phyloP scores from a whole-genome alignment of 64 coral and sea anemone genomes.

The Acropora yongei region DNA sequence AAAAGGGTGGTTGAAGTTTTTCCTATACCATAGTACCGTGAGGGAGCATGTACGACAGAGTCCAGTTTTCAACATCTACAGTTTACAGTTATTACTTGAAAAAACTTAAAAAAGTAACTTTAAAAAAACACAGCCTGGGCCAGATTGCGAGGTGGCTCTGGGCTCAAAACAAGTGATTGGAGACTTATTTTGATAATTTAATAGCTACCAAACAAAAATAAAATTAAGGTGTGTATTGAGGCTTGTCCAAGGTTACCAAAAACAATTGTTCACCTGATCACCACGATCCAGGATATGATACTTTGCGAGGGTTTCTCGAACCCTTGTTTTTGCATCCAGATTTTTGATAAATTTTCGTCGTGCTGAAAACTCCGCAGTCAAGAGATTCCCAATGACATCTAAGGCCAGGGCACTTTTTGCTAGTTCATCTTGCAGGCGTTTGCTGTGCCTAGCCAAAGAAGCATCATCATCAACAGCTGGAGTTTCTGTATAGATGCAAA shows the following conservation, averaged over 20 bases:
- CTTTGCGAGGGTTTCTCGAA: neutral
- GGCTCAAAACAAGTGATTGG: neutral
- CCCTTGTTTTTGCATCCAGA: neutral
- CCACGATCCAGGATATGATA: neutral
- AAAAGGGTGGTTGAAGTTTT: neutral
- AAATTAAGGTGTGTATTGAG: neutral
- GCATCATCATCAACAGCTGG: conserved; percentile 14
- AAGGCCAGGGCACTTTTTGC: neutral
- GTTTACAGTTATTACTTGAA: too few species aligned
- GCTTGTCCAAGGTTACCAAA: neutral
- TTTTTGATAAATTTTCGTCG: neutral
- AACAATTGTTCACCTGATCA: conserved; percentile 12
- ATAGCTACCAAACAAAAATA: neutral
- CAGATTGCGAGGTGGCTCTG: neutral
- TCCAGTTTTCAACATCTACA: conserved; percentile 1
- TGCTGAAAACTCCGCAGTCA: neutral
- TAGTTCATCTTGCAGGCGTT: neutral
- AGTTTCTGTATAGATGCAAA: neutral
- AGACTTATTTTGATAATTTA: neutral
- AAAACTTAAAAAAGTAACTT: too few species aligned
- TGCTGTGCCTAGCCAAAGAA: neutral
- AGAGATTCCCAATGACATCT: neutral
- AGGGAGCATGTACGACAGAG: neutral
- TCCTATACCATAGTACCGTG: neutral
- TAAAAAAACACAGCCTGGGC: too few species aligned